Evolutionary conservation across 1,140 invertebrate genomes (phyloP).

Genomic region (Drosophila asahinai): DNA sequence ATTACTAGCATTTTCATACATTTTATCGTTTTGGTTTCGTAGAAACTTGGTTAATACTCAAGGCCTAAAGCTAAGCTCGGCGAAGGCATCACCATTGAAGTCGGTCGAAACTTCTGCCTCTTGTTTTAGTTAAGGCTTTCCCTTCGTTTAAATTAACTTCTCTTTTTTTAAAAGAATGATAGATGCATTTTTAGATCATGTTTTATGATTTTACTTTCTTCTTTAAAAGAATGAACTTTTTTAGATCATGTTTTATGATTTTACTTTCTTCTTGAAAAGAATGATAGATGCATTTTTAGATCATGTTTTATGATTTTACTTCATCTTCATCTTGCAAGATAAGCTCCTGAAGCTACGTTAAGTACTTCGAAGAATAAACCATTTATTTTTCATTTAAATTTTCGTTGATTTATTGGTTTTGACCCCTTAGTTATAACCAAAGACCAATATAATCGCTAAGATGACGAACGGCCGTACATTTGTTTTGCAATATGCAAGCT

Average conservation of each 20-base stretch:
- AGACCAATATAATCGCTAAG: no score
- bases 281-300: neutral
- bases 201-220: neutral
- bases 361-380: neutral
- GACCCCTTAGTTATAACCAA: neutral
- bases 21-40: conserved; percentile 19
- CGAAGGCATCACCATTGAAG: no score
- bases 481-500: no score
- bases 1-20: neutral
- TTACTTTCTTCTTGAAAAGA: neutral
- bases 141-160: neutral
- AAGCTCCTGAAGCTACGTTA: neutral
- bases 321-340: neutral
- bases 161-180: neutral
- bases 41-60: neutral
- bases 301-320: neutral
- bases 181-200: no score
- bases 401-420: conserved; percentile 18
- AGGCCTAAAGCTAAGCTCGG: neutral
- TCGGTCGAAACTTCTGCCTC: neutral
- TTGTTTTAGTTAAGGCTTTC: conserved; percentile 2
- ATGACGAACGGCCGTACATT: no score
- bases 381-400: conserved; percentile 2
- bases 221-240: neutral
- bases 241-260: neutral